These are phyloP conservation scores for Yponomeuta plumbellus DNA, from an alignment of 2,888 invertebrate species.

Conservation along the genomic window DNA sequence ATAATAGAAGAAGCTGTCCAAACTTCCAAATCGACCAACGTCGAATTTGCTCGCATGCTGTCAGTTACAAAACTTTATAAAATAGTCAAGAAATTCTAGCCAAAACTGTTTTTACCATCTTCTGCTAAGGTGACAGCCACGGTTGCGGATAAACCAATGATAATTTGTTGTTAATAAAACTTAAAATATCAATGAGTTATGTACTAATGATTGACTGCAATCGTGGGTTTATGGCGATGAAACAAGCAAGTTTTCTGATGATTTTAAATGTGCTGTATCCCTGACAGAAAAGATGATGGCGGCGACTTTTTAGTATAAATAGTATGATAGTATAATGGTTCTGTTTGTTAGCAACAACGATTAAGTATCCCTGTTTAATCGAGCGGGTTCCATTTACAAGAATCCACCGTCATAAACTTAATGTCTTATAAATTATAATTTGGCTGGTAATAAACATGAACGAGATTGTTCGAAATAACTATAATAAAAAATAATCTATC, in stretches of 20 bases:
- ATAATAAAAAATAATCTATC: too few relatives aligned
- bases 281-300: constrained; percentile 35
- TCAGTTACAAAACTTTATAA: constrained; percentile 67
- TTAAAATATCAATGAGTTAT: constrained; percentile 28
- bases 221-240: constrained; percentile 2
- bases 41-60: constrained; percentile 58
- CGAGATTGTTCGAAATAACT: too few relatives aligned
- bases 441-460: too few relatives aligned
- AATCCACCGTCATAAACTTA: neutral
- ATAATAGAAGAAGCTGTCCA: constrained; percentile 42
- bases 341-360: constrained; percentile 16
- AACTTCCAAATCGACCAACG: constrained; percentile 50
- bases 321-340: constrained; percentile 24
- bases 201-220: constrained; percentile 22
- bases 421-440: neutral
- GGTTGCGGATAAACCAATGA: constrained; percentile 64
- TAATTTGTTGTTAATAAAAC: constrained; percentile 20
- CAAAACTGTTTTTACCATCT: constrained; percentile 67
- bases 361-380: neutral
- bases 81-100: constrained; percentile 41
- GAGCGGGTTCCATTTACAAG: neutral
- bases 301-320: constrained; percentile 15
- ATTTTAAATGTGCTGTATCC: constrained; percentile 29
- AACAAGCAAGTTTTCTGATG: constrained; percentile 11
- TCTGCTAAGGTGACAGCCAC: constrained; percentile 70